phyloP scores from a whole-genome alignment of 1,140 invertebrate genomes.

The Camponotus pennsylvanicus region DNA sequence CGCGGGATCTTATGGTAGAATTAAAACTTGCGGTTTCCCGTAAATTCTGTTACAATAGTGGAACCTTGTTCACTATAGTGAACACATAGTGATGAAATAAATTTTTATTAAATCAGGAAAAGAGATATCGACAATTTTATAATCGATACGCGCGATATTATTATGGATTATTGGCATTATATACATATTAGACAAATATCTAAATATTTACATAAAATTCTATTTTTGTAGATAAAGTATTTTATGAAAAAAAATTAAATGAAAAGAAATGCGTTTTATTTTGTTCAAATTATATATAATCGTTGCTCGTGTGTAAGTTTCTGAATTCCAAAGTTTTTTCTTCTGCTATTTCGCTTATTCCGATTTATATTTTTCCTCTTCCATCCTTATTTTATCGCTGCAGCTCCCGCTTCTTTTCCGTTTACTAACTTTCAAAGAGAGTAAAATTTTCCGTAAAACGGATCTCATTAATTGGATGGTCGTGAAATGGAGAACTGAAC shows the following conservation, averaged over 20 bases:
- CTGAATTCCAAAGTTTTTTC: background rate
- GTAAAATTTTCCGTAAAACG: constrained; percentile 25
- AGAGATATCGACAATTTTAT: background rate
- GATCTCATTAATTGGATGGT: constrained; percentile 51
- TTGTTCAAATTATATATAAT: background rate
- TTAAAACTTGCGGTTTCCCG: constrained; percentile 40
- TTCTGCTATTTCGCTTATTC: background rate
- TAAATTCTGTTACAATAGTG: constrained; percentile 46
- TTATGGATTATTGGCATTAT: background rate
- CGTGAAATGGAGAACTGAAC: constrained; percentile 23
- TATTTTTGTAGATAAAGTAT: no score
- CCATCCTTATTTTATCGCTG: background rate
- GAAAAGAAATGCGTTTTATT: background rate
- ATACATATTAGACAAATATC: background rate
- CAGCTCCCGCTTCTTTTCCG: background rate
- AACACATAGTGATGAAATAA: constrained; percentile 22
- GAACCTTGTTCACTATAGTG: constrained; percentile 15
- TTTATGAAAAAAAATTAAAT: no score
- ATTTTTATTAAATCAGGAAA: background rate
- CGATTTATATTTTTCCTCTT: constrained; percentile 4
- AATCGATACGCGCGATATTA: background rate
- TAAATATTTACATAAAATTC: background rate
- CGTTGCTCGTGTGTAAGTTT: background rate
- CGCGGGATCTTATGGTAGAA: constrained; percentile 44
- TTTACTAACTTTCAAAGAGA: constrained; percentile 27